A percentile compares a stretch with the other conserved stretches of the same genome.
Evolutionary conservation across 2,888 invertebrate species (phyloP).

Genomic region (Nephrocerus scutellatus): DNA sequence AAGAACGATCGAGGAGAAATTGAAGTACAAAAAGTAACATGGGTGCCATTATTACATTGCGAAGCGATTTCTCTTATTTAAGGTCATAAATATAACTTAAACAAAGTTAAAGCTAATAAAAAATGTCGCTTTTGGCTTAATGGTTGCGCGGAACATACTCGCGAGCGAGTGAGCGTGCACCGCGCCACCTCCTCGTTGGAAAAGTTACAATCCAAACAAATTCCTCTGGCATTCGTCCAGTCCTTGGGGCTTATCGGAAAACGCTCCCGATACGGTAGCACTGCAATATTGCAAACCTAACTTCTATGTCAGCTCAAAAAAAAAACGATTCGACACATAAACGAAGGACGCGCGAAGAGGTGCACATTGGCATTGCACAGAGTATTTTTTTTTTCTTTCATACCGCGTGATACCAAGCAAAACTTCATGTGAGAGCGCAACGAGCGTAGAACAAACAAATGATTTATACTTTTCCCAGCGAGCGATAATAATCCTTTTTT

Average conservation of each 20-base stretch:
- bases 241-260: constrained; percentile 23
- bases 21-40: too few species aligned
- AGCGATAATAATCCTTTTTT: constrained; percentile 23
- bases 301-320: too few species aligned
- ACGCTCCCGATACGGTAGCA: too few species aligned
- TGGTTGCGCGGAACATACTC: too few species aligned
- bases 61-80: constrained; percentile 19
- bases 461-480: constrained; percentile 21
- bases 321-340: too few species aligned
- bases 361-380: too few species aligned
- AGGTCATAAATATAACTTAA: constrained; percentile 24
- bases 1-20: too few species aligned
- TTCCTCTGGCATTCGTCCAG: constrained; percentile 22
- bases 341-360: too few species aligned
- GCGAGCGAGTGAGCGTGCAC: too few species aligned
- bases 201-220: constrained; percentile 22
- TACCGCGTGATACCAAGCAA: not conserved
- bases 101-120: constrained; percentile 24
- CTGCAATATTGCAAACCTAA: too few species aligned
- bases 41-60: too few species aligned
- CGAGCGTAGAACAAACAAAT: constrained; percentile 14
- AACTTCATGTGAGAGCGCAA: not conserved
- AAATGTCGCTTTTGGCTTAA: constrained; percentile 23
- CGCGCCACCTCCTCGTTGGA: too few species aligned
- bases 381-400: constrained; percentile 8